A percentile compares a stretch with the other conserved stretches of the same genome.
These are phyloP conservation scores for Phymastichus coffea DNA, from an alignment of 1,140 invertebrate genomes.

Conservation along the genomic window DNA sequence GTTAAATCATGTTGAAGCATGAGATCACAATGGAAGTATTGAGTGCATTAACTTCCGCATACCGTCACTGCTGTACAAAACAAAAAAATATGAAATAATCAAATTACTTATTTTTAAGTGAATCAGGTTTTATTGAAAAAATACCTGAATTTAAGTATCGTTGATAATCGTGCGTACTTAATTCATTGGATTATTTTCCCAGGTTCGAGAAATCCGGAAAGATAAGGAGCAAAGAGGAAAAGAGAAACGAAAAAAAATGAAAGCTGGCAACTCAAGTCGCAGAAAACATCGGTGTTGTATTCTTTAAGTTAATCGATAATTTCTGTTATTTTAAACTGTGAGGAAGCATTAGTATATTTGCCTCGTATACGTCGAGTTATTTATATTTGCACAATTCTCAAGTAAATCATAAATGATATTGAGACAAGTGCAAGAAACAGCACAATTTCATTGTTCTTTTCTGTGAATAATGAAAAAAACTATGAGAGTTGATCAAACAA, in stretches of 20 bases:
- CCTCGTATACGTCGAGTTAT: slow-evolving; percentile 17
- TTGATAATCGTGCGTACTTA: too few relatives aligned
- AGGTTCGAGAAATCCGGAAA: slow-evolving; percentile 74
- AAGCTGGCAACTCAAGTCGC: slow-evolving; percentile 44
- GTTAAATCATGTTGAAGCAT: slow-evolving; percentile 9
- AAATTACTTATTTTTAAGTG: too few relatives aligned
- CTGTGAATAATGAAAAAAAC: background rate
- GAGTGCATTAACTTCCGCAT: slow-evolving; percentile 9
- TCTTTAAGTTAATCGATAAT: slow-evolving; percentile 40
- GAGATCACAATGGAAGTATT: slow-evolving; percentile 14
- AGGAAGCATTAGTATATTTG: slow-evolving; percentile 26
- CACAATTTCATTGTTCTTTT: slow-evolving; percentile 16
- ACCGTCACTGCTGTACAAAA: too few relatives aligned
- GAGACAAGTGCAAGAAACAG: slow-evolving; percentile 1
- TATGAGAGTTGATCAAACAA: background rate
- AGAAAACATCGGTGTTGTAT: slow-evolving; percentile 50
- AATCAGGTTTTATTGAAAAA: too few relatives aligned
- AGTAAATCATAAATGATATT: slow-evolving; percentile 13
- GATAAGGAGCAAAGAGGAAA: slow-evolving; percentile 75
- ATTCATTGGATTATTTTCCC: slow-evolving; percentile 23
- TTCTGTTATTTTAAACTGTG: slow-evolving; percentile 20
- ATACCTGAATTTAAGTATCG: too few relatives aligned
- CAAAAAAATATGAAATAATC: too few relatives aligned
- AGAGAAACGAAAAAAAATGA: slow-evolving; percentile 63
- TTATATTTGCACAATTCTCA: slow-evolving; percentile 20